Evolutionary conservation across 1,140 invertebrate genomes (phyloP), one percentile per base, ranked within the genome.

Genomic region (Rhagoletis zephyria): DNA sequence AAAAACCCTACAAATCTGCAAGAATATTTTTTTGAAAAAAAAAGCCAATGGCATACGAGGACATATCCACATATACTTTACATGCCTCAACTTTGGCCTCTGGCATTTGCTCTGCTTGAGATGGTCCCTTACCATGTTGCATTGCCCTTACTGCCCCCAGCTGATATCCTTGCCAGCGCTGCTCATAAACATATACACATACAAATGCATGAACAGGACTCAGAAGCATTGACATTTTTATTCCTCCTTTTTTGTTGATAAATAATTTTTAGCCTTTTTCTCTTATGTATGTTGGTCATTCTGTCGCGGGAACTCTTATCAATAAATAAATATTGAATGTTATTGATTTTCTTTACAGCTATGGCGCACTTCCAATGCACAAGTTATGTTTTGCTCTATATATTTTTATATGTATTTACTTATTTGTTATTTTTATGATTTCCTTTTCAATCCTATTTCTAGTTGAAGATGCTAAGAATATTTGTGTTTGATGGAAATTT

Each of bases 321-420:
- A 65, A 86, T 86, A 63, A 86, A 86, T 59, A 81, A 81, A 81
- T 81, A 61, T 63, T 86, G 85, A 86, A 86, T 86, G 12, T 86
- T 86, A 86, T 86, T 51, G 85, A 86, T 86, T 86, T 86, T 65
- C 42, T 63, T 63, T 86, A 14, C 61, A 30, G 48, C 51, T 42
- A 30, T 45, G 30, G 3, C 4, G n/a, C n/a, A 30, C 30, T 30
- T 30, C 30, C 30, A 30, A 30, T 30, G 30, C 30, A 30, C 30
- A 6, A 67, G 19, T 85, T n/a, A 85, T 63, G 42, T 63, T 85
- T 85, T 85, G 85, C 61, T 85, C 61, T 61, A 81, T 61, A 86
- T 63, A 19, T 40, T n/a, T 7, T n/a, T 63, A 12, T 40, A 3
- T 10, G 45, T 30, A 30, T 85, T 60, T 85, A 40, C 60, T 85